phyloP scores from a whole-genome alignment of 2,888 invertebrate species.

The Zygothrica quintamaculata region DNA sequence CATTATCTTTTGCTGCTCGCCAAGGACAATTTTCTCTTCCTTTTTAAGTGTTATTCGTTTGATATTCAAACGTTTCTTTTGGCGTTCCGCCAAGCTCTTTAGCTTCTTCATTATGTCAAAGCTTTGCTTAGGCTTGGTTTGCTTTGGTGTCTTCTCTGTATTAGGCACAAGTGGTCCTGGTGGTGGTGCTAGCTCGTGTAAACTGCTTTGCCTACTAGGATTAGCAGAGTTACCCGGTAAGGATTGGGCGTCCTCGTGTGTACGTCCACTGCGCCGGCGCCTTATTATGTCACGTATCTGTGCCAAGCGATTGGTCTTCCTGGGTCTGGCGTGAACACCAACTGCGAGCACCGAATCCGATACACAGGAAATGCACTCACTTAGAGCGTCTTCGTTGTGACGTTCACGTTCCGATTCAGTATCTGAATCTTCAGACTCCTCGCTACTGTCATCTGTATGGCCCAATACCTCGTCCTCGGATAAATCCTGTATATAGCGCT shows the following conservation, averaged over 20 bases:
- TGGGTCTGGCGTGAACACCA: constrained; percentile 75
- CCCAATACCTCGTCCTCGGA: constrained; percentile 80
- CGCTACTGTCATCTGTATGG: constrained; percentile 62
- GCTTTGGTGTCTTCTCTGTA: constrained; percentile 53
- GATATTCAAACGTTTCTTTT: constrained; percentile 85
- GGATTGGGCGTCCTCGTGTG: constrained; percentile 81
- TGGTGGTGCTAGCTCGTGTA: constrained; percentile 74
- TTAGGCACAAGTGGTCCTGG: constrained; percentile 65
- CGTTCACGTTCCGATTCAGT: constrained; percentile 52
- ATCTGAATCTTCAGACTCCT: constrained; percentile 52
- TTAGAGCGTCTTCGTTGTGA: constrained; percentile 79
- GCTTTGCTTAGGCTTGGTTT: constrained; percentile 82
- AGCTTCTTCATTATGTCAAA: constrained; percentile 88
- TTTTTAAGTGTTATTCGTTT: constrained; percentile 82
- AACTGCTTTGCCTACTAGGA: constrained; percentile 76
- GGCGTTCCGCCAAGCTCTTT: constrained; percentile 88
- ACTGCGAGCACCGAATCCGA: constrained; percentile 83
- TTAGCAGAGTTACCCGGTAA: constrained; percentile 81
- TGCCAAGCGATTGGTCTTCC: constrained; percentile 77
- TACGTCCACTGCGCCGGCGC: constrained; percentile 83
- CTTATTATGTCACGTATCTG: constrained; percentile 86
- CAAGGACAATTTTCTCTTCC: constrained; percentile 85
- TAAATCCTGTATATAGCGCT: constrained; percentile 84
- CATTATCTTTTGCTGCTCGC: constrained; percentile 86
- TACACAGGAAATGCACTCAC: constrained; percentile 83